A percentile compares a stretch with the other conserved stretches of the same genome.
Conservation (phyloP, 2,113 vertebrate species). For the Galbula dea region DNA sequence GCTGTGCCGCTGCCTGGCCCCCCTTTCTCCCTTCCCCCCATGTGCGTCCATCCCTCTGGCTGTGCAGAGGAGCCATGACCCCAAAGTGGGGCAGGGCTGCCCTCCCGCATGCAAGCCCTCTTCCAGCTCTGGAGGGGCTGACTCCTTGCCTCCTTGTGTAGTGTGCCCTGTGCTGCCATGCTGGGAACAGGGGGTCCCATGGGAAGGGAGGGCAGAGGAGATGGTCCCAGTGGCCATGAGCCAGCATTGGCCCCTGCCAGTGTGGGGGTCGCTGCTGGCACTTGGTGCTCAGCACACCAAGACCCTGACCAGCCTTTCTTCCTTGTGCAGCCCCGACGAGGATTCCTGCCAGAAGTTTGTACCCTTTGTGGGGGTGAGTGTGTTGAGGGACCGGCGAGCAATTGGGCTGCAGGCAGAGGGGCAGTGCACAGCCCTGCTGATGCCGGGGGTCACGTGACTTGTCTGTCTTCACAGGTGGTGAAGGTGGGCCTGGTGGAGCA, state of each 20-base stretch:
- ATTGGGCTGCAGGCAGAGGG: neutral
- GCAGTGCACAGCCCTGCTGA: neutral
- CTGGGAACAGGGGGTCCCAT: neutral
- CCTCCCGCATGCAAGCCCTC: slow-evolving; percentile 25
- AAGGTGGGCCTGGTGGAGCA: slow-evolving; percentile 93
- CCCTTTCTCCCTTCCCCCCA: neutral
- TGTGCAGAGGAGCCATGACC: slow-evolving; percentile 39
- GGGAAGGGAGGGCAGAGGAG: slow-evolving; percentile 27
- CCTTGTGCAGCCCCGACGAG: slow-evolving; percentile 80
- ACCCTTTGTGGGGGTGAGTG: slow-evolving; percentile 89
- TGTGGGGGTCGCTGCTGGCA: neutral
- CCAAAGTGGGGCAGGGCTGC: neutral
- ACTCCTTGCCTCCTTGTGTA: slow-evolving; percentile 26
- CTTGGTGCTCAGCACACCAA: neutral
- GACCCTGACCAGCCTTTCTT: neutral
- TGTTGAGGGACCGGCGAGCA: neutral
- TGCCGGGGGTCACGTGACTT: neutral
- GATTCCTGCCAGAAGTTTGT: slow-evolving; percentile 95
- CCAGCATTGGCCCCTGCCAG: neutral
- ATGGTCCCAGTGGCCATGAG: neutral
- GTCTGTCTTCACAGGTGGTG: slow-evolving; percentile 65
- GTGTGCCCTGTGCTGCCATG: slow-evolving; percentile 58
- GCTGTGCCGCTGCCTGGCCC: slow-evolving; percentile 59
- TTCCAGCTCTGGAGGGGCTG: neutral
- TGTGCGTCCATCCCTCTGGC: slow-evolving; percentile 47